Evolutionary conservation across 2,888 invertebrate species (phyloP), one percentile per base, ranked within the genome.

Genomic region (Parapristionchus giblindavisi): DNA sequence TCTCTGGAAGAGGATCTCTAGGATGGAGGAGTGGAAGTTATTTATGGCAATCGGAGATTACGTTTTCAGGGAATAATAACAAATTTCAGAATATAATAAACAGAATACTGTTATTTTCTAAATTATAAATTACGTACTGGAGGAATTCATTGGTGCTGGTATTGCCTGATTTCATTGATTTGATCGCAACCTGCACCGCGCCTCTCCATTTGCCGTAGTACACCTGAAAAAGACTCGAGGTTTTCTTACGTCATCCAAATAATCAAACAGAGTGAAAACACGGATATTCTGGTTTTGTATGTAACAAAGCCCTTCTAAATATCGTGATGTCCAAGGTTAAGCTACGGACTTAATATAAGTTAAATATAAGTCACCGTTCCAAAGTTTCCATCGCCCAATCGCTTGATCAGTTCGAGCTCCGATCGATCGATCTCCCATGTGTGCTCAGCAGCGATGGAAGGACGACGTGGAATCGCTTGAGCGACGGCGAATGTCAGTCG

Each of bases 401-500:
- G 36, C 38, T 38, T 36, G 17, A 61, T 36, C 36, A 61, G 61
- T 32, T 61, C 38, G n/a, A 61, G 61, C 61, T 61, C 61, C 24
- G 40, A 61, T 32, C 61, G 38, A 8, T 61, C 61, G 40, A 27
- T 24, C 40, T 61, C 61, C 61, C 61, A 61, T n/a, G 61, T 61
- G 38, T 61, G n/a, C 40, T 61, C 61, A 3, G 61, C 61, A 1
- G 61, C 61, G 2, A 61, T 36, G 27, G 38, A 40, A 3, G 61
- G 61, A 6, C 61, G 36, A 24, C 61, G 36, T 27, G 61, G 61
- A 1, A 61, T 61, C 1, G 61, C 61, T n/a, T 61, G 61, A 2
- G 61, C 61, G 1, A 61, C 61, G 61, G 61, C 61, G 61, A 61
- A 61, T 21, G 61, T 38, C 38, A 61, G 40, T 11, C 61, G 61